These are phyloP conservation scores for Danionella dracula DNA, from an alignment of 2,797 vertebrate genomes.

Conservation along the genomic window DNA sequence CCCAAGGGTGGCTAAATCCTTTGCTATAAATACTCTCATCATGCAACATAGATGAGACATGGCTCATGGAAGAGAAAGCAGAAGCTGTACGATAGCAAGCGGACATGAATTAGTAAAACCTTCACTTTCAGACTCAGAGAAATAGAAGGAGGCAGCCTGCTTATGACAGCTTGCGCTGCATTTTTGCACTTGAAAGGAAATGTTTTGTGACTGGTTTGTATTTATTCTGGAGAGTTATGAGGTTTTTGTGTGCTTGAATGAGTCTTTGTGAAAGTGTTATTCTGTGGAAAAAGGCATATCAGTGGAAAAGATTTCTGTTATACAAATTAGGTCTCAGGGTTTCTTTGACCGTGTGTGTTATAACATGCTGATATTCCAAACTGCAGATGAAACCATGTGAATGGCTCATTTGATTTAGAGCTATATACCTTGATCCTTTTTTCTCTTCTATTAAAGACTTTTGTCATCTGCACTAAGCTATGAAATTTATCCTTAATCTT, in stretches of 20 bases:
- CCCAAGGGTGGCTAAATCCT: constrained; percentile 40
- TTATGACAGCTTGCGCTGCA: constrained; percentile 12
- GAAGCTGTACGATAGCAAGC: constrained; percentile 44
- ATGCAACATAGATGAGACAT: constrained; percentile 68
- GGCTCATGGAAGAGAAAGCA: constrained; percentile 43
- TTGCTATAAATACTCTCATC: constrained; percentile 65
- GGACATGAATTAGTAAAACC: constrained; percentile 68
- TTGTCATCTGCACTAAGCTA: no score
- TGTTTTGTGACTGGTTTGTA: constrained; percentile 4
- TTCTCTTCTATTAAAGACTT: no score
- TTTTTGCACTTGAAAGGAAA: constrained; percentile 21
- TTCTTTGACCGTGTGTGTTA: no score
- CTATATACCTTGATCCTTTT: no score
- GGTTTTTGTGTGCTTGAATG: not conserved
- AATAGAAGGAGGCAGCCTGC: not conserved
- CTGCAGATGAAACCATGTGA: no score
- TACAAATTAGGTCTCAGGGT: constrained; percentile 25
- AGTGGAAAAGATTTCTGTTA: constrained; percentile 51
- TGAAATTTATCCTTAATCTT: no score
- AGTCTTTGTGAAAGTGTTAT: not conserved
- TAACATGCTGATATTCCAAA: no score
- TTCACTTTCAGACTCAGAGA: constrained; percentile 43
- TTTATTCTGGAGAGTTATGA: constrained; percentile 19
- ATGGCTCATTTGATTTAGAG: no score
- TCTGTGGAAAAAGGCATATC: constrained; percentile 17